Conservation (phyloP, 92 coral and sea anemone genomes). For the Siderastrea radians region DNA sequence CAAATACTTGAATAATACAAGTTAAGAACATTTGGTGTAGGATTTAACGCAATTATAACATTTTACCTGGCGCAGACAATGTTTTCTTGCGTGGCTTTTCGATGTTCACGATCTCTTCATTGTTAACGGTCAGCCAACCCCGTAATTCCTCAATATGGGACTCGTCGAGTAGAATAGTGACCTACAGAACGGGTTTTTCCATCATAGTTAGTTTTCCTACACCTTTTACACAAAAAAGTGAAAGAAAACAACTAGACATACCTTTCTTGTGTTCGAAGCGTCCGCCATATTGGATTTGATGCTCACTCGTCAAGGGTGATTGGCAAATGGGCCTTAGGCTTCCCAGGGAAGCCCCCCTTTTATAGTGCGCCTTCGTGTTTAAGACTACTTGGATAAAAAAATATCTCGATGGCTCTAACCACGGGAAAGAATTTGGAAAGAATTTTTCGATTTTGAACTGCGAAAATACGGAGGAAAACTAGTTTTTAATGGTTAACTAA, state of each 20-base stretch:
- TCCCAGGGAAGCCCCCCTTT: not conserved
- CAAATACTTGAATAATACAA: not conserved
- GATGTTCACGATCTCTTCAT: not conserved
- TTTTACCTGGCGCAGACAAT: too few species aligned
- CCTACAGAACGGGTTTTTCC: not conserved
- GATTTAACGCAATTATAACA: too few species aligned
- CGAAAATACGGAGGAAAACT: too few species aligned
- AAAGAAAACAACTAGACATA: not conserved
- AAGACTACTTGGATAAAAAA: not conserved
- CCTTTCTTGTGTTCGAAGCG: not conserved
- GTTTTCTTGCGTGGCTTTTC: not conserved
- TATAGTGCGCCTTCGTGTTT: not conserved
- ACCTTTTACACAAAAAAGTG: too few species aligned
- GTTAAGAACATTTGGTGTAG: too few species aligned
- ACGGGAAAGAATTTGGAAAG: too few species aligned
- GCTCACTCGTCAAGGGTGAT: not conserved
- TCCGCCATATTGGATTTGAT: constrained; percentile 2
- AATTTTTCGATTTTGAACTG: too few species aligned
- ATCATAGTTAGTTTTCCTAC: too few species aligned
- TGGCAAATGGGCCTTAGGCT: not conserved
- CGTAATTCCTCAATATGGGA: not conserved
- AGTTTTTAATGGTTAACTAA: too few species aligned
- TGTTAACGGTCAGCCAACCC: not conserved
- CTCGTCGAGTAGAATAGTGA: constrained; percentile 3
- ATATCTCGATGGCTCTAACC: too few species aligned